phyloP scores from a whole-genome alignment of 1,140 invertebrate genomes.

The Andricus grossulariae region DNA sequence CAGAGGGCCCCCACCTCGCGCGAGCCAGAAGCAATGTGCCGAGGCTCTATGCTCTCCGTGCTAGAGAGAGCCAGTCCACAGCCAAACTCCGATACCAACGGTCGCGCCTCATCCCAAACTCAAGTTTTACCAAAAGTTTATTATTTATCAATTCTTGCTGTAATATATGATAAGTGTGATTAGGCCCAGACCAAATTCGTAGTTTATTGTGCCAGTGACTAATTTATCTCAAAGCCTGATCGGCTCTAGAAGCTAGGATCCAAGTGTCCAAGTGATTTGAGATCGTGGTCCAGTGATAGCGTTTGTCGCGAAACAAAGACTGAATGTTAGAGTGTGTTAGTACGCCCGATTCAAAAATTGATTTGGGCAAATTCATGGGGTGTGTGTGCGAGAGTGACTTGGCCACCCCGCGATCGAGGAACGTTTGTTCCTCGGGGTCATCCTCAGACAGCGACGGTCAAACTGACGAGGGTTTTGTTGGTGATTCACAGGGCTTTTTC shows the following conservation, averaged over 20 bases:
- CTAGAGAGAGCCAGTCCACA: conserved; percentile 74
- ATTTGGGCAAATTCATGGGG: conserved; percentile 67
- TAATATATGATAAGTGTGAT: background rate
- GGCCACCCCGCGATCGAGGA: conserved; percentile 70
- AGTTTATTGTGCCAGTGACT: background rate
- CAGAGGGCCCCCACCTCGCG: conserved; percentile 73
- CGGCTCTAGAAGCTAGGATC: background rate
- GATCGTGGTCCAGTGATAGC: background rate
- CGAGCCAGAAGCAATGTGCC: conserved; percentile 71
- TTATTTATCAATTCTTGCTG: background rate
- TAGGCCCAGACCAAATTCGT: background rate
- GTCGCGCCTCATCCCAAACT: conserved; percentile 54
- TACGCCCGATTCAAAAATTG: background rate
- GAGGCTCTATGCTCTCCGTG: conserved; percentile 69
- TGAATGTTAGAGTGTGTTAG: conserved; percentile 1
- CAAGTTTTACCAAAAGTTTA: background rate
- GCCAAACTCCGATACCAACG: conserved; percentile 72
- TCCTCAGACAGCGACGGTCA: conserved; percentile 69
- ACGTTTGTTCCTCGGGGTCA: conserved; percentile 69
- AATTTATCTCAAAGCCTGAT: background rate
- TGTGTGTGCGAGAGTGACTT: conserved; percentile 72
- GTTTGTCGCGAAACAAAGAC: background rate
- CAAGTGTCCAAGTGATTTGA: background rate
- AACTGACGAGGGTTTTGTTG: conserved; percentile 73
- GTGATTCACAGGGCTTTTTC: conserved; percentile 87